A percentile compares a stretch with the other conserved stretches of the same genome.
Conservation (phyloP, 2,888 invertebrate species). For the Acronicta leporina region DNA sequence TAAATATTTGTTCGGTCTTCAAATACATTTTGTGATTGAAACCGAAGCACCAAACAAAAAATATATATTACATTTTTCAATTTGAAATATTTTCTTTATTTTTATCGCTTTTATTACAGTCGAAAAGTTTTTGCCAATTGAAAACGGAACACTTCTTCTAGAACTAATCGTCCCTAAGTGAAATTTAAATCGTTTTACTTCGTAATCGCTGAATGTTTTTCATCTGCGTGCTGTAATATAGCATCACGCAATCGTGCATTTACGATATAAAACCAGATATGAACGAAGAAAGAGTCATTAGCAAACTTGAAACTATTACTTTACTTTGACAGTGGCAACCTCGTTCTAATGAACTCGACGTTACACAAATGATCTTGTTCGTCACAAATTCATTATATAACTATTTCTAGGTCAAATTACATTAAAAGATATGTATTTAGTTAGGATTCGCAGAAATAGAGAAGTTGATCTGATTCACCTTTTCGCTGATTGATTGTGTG, state of each 20-base stretch:
- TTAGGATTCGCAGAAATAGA: constrained; percentile 1
- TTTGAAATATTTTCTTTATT: not conserved
- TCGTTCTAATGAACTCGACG: constrained; percentile 60
- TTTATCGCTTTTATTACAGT: not conserved
- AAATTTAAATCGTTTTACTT: constrained; percentile 33
- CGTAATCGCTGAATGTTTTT: constrained; percentile 36
- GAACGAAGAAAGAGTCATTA: constrained; percentile 43
- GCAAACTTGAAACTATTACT: constrained; percentile 48
- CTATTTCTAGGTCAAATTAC: constrained; percentile 67
- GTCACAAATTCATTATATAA: constrained; percentile 73
- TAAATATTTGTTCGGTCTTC: not conserved
- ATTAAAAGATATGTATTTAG: constrained; percentile 17
- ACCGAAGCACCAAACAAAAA: not conserved
- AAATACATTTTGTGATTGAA: not conserved
- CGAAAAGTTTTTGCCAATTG: not conserved
- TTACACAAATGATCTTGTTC: constrained; percentile 73
- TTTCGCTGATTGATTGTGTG: not conserved
- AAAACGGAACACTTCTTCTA: not conserved
- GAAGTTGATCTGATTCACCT: not conserved
- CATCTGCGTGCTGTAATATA: constrained; percentile 44
- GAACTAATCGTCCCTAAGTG: constrained; percentile 9
- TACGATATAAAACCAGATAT: constrained; percentile 42
- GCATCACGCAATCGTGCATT: constrained; percentile 53
- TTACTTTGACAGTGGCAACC: constrained; percentile 53
- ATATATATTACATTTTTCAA: not conserved